These are phyloP conservation scores for Icerya purchasi DNA, from an alignment of 2,888 invertebrate species.

Conservation along the genomic window DNA sequence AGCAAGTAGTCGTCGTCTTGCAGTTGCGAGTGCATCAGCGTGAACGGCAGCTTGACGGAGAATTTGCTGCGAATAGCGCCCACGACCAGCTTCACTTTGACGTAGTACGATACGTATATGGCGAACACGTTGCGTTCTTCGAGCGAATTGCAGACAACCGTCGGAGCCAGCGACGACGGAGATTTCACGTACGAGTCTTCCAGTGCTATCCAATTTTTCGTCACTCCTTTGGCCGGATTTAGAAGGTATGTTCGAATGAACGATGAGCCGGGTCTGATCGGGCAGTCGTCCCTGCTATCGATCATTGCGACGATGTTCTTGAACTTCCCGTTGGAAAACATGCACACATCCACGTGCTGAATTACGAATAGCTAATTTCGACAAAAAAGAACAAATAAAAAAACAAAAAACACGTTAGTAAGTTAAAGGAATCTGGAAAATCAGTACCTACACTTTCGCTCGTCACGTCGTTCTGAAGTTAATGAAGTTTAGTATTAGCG, in stretches of 20 bases:
- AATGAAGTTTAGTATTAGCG: too few species aligned
- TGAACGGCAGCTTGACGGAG: slow-evolving; percentile 58
- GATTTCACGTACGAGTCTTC: slow-evolving; percentile 43
- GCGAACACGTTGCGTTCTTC: slow-evolving; percentile 71
- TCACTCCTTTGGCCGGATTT: slow-evolving; percentile 50
- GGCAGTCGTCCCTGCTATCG: slow-evolving; percentile 38
- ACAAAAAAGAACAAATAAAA: slow-evolving; percentile 1
- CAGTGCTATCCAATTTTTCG: slow-evolving; percentile 79
- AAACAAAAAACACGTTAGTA: background rate
- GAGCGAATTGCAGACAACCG: slow-evolving; percentile 33
- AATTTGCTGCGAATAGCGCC: slow-evolving; percentile 64
- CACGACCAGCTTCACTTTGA: slow-evolving; percentile 58
- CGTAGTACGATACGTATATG: slow-evolving; percentile 77
- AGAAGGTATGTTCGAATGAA: slow-evolving; percentile 41
- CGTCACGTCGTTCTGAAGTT: too few species aligned
- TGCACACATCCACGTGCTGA: slow-evolving; percentile 80
- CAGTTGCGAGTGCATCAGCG: slow-evolving; percentile 41
- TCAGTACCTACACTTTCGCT: too few species aligned
- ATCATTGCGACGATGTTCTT: slow-evolving; percentile 66
- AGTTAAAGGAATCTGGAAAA: too few species aligned
- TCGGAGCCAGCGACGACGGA: slow-evolving; percentile 34
- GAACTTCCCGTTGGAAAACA: slow-evolving; percentile 86
- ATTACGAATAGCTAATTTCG: slow-evolving; percentile 57
- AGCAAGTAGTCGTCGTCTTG: background rate
- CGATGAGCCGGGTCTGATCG: slow-evolving; percentile 36